phyloP scores from a whole-genome alignment of 1,140 invertebrate genomes.

The Drosophila saltans region DNA sequence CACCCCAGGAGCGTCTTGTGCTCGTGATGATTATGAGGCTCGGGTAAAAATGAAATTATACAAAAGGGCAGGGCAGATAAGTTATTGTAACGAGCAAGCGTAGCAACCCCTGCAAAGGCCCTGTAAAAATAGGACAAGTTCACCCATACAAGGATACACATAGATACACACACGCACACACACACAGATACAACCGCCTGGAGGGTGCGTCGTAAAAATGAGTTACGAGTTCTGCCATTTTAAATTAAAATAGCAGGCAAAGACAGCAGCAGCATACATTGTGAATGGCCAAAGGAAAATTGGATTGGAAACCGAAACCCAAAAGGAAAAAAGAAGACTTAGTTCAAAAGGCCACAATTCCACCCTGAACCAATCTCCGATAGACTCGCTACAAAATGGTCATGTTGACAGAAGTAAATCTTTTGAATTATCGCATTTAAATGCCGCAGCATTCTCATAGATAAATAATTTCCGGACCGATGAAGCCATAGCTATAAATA shows the following conservation, averaged over 20 bases:
- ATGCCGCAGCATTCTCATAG: slow-evolving; percentile 76
- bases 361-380: slow-evolving; percentile 50
- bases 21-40: slow-evolving; percentile 61
- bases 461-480: slow-evolving; percentile 58
- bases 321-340: slow-evolving; percentile 8
- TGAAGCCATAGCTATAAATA: slow-evolving; percentile 82
- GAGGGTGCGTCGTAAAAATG: slow-evolving; percentile 82
- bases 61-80: slow-evolving; percentile 68
- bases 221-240: slow-evolving; percentile 83
- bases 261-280: slow-evolving; percentile 47
- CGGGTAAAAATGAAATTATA: slow-evolving; percentile 45
- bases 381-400: slow-evolving; percentile 64
- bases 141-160: slow-evolving; percentile 45
- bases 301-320: slow-evolving; percentile 51
- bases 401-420: slow-evolving; percentile 83
- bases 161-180: slow-evolving; percentile 43
- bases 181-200: slow-evolving; percentile 44
- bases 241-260: slow-evolving; percentile 79
- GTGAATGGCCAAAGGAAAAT: slow-evolving; percentile 21
- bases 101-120: slow-evolving; percentile 74
- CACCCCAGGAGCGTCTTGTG: slow-evolving; percentile 77
- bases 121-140: slow-evolving; percentile 78
- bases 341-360: slow-evolving; percentile 76
- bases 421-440: slow-evolving; percentile 83
- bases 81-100: slow-evolving; percentile 63